Evolutionary conservation across 2,888 invertebrate genomes (phyloP), one percentile per base, ranked within the genome.

Genomic region (Oxycera nigricornis): DNA sequence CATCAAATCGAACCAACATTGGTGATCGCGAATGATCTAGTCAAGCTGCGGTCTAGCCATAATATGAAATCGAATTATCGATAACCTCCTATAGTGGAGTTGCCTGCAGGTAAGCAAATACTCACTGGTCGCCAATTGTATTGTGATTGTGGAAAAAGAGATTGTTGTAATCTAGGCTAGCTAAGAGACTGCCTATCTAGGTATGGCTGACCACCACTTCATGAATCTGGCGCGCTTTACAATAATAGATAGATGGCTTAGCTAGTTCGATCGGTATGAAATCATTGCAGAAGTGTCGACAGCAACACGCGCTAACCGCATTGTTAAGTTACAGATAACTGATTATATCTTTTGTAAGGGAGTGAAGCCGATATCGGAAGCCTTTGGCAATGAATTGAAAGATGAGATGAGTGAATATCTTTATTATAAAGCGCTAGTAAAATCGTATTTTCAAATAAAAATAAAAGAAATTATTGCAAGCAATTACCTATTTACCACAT

Each of bases 291-390:
- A 74, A 59, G 41, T 73, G 41, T 72, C 35, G 72, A 70, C 70
- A 62, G 70, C 72, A 73, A 76, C 73, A 73, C 76, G 76, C 73
- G 74, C 76, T 74, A 72, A 70, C 74, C 70, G 70, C 74, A 76
- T 76, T 74, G 73, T 73, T 73, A 68, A 20, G 65, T 4, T 65
- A 9, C 11, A 24, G 41, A 41, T 65, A 46, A n/a, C n/a, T n/a
- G n/a, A n/a, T n/a, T n/a, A n/a, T n/a, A n/a, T n/a, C n/a, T n/a
- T n/a, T n/a, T n/a, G n/a, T n/a, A n/a, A n/a, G n/a, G n/a, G n/a
- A n/a, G n/a, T n/a, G n/a, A n/a, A n/a, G n/a, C n/a, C n/a, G n/a
- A n/a, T n/a, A n/a, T n/a, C n/a, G n/a, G n/a, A n/a, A n/a, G n/a
- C n/a, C n/a, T n/a, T n/a, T n/a, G n/a, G n/a, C n/a, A n/a, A n/a